phyloP scores from a whole-genome alignment of 2,888 invertebrate species.

The Conistra vaccinii region DNA sequence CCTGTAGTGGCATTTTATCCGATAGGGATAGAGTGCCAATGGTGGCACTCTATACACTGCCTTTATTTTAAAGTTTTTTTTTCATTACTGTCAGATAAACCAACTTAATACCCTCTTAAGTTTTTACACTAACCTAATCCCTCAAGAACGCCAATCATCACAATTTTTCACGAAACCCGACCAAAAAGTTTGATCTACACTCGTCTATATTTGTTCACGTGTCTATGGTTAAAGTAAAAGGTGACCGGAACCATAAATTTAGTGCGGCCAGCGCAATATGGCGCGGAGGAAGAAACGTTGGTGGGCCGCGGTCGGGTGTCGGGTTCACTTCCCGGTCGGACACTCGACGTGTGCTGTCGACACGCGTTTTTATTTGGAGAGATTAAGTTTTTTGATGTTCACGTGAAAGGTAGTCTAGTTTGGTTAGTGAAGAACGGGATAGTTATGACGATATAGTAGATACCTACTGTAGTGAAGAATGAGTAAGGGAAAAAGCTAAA shows the following conservation, averaged over 20 bases:
- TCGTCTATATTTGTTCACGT: constrained; percentile 81
- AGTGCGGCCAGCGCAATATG: constrained; percentile 80
- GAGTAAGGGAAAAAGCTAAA: not conserved
- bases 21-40: too few relatives aligned
- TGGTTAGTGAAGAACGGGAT: not conserved
- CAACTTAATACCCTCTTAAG: constrained; percentile 12
- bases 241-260: constrained; percentile 87
- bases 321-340: constrained; percentile 81
- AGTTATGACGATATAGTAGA: not conserved
- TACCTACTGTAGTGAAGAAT: not conserved
- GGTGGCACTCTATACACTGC: too few relatives aligned
- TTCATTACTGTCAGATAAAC: not conserved
- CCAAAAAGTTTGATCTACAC: constrained; percentile 44
- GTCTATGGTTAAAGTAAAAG: constrained; percentile 73
- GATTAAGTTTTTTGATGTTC: constrained; percentile 65
- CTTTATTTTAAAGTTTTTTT: too few relatives aligned
- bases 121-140: constrained; percentile 6
- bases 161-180: constrained; percentile 8
- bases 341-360: constrained; percentile 74
- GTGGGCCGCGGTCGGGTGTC: constrained; percentile 86
- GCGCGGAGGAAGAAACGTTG: constrained; percentile 78
- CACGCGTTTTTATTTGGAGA: constrained; percentile 67
- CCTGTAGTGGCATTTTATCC: too few relatives aligned
- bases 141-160: constrained; percentile 19
- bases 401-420: constrained; percentile 31